Evolutionary conservation across 92 coral and sea anemone genomes (phyloP), one percentile per base, ranked within the genome.

Genomic region (Virgularia gustaviana): DNA sequence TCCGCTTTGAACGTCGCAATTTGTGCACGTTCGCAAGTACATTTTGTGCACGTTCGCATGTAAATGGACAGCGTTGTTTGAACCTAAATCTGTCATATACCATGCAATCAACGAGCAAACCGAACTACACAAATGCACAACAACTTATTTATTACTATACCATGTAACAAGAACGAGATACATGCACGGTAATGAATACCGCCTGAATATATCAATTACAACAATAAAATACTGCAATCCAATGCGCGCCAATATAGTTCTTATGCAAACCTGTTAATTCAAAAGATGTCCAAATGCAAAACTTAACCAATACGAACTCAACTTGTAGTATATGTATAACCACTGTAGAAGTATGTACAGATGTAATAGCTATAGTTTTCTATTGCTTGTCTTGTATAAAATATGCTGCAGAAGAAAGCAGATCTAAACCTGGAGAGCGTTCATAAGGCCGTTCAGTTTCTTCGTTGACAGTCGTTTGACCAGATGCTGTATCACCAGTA

Each of bases 261-360:
- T 4, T 13, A 47, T 47, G 6, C 23, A 47, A 47, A 47, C 23
- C 55, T 47, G 16, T 19, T 36, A 9, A 44, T 36, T n/a, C 12
- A 47, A 19, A 23, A 66, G 16, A 39, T n/a, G n/a, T n/a, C n/a
- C 31, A 42, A 66, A 0, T 41, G 19, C 12, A 65, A 36, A 36
- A 66, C 70, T 33, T 70, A 70, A 37, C 76, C 53, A 30, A 13
- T 70, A 70, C 76, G 35, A 70, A 70, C 37, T 70, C 65, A 25
- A 47, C 63, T 51, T 47, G 55, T 47, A 47, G 55, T 47, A 47
- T 47, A 47, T 47, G 55, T 47, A 13, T 47, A 13, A 47, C 4
- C 55, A 47, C 55, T 16, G 55, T 47, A 47, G 5, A 47, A 3
- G 16, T 47, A 47, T 47, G 16, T 47, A 47, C 55, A 47, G 16